These are phyloP conservation scores for Mionectes olivaceus DNA, from an alignment of 2,797 vertebrate genomes.

Conservation along the genomic window DNA sequence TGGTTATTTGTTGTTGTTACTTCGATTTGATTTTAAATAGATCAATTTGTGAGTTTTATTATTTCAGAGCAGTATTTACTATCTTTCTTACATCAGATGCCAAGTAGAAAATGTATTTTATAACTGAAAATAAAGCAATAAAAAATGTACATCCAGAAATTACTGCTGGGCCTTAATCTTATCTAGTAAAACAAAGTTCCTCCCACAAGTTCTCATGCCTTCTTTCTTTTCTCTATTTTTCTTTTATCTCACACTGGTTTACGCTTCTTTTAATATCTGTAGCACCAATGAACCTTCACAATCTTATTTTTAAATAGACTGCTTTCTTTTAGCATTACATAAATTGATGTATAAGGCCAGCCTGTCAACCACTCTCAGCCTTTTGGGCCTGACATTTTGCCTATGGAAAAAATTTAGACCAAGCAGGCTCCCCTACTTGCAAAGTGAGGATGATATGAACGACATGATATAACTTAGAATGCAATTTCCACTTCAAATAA, in stretches of 20 bases:
- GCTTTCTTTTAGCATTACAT: neutral
- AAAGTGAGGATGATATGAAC: neutral
- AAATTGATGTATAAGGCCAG: neutral
- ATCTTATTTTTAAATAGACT: neutral
- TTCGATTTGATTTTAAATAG: neutral
- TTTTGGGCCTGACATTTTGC: neutral
- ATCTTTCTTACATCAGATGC: neutral
- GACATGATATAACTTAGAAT: neutral
- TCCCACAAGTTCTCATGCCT: neutral
- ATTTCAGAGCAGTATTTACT: neutral
- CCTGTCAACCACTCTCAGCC: neutral
- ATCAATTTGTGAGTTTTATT: neutral
- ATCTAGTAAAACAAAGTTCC: neutral
- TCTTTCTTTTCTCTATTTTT: neutral
- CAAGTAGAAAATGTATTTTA: neutral
- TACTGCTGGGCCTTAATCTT: neutral
- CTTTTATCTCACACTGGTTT: neutral
- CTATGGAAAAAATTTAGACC: neutral
- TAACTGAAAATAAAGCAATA: neutral
- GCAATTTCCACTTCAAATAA: conserved; percentile 14
- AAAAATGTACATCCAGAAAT: neutral
- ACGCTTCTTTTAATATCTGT: neutral
- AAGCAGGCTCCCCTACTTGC: neutral
- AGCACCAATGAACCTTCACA: neutral
- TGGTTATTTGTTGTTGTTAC: neutral